A percentile compares a stretch with the other conserved stretches of the same genome.
These are phyloP conservation scores for Drosophila prolongata DNA, from an alignment of 2,888 invertebrate genomes.

Conservation along the genomic window DNA sequence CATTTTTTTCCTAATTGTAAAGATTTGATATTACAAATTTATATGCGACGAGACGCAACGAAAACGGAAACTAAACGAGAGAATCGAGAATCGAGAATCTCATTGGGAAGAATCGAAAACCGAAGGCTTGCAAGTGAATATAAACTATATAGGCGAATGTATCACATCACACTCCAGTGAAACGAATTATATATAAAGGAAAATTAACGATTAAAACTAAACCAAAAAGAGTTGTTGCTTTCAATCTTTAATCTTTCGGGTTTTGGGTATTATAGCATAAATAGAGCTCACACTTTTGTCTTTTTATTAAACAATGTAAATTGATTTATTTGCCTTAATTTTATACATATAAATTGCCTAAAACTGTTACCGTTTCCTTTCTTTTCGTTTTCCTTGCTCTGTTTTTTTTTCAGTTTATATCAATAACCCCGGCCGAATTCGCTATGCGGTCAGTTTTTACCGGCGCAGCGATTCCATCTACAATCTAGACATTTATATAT, in stretches of 20 bases:
- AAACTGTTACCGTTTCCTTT: slow-evolving; percentile 45
- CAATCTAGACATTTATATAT: slow-evolving; percentile 28
- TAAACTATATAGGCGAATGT: slow-evolving; percentile 62
- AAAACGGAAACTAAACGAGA: slow-evolving; percentile 21
- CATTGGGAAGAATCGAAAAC: slow-evolving; percentile 33
- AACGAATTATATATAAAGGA: slow-evolving; percentile 62
- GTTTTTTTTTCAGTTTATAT: slow-evolving; percentile 39
- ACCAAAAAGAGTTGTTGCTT: slow-evolving; percentile 7
- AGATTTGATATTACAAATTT: slow-evolving; percentile 76
- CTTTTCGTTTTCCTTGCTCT: slow-evolving; percentile 22
- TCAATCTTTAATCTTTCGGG: neutral
- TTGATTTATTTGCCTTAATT: slow-evolving; percentile 57
- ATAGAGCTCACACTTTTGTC: slow-evolving; percentile 1
- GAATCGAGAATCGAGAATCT: slow-evolving; percentile 7
- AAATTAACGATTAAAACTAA: slow-evolving; percentile 63
- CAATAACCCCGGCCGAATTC: slow-evolving; percentile 30
- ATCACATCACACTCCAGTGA: slow-evolving; percentile 66
- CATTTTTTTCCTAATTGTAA: slow-evolving; percentile 78
- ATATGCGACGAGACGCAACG: slow-evolving; percentile 54
- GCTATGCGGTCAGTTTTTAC: slow-evolving; percentile 1
- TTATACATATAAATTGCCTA: slow-evolving; percentile 70
- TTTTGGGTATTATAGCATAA: neutral
- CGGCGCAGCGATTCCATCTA: slow-evolving; percentile 17
- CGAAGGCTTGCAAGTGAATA: slow-evolving; percentile 39
- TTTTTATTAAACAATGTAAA: slow-evolving; percentile 54